Evolutionary conservation across 2,113 vertebrate species (phyloP).

Genomic region (Maccullochella peelii): DNA sequence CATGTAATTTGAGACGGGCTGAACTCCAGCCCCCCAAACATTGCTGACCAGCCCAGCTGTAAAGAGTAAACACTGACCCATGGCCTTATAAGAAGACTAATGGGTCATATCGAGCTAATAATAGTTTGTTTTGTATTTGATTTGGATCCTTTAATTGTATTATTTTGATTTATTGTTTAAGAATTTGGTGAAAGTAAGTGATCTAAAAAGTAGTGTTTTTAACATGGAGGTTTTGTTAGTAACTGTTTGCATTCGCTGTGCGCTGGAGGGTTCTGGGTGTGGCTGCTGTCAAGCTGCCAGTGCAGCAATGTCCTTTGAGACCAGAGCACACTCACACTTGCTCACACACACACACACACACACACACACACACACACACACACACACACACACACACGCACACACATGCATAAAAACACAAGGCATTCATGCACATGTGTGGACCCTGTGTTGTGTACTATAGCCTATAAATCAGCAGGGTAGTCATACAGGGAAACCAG

Average conservation of each 20-base stretch:
- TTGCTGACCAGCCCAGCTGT: constrained; percentile 36
- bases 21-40: constrained; percentile 38
- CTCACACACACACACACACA: background rate
- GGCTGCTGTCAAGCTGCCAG: constrained; percentile 30
- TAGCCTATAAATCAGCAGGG: constrained; percentile 52
- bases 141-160: background rate
- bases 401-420: constrained; percentile 3
- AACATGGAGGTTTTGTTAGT: background rate
- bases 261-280: constrained; percentile 44
- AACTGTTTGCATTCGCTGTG: background rate
- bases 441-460: background rate
- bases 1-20: constrained; percentile 73
- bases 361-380: background rate
- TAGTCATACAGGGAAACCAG: constrained; percentile 16
- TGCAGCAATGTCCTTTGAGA: constrained; percentile 50
- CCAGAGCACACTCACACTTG: background rate
- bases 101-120: constrained; percentile 9
- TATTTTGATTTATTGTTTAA: background rate
- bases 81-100: background rate
- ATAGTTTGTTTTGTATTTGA: background rate
- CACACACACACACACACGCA: background rate
- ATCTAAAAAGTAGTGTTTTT: background rate
- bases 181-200: background rate
- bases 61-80: constrained; percentile 20
- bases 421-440: constrained; percentile 16